Base-by-base conservation (phyloP, 2,113 vertebrate genomes). In the Campylomormyrus tamandua region DNA sequence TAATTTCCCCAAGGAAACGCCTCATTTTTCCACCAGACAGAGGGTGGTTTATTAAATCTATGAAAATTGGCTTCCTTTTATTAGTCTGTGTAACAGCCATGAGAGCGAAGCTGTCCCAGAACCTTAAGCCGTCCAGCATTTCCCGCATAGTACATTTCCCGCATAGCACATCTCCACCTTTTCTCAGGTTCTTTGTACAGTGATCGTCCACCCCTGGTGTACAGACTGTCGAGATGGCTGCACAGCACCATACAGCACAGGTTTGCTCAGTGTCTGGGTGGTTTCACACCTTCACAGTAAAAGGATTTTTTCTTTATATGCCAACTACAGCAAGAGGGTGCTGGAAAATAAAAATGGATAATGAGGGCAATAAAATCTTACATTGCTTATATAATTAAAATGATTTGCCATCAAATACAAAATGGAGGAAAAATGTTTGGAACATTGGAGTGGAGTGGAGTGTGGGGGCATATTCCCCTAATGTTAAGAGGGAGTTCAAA, bases 21-120 rank as follows among this genome's bases (percentile, higher is more conserved):
- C 92, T 94, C 93, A 93, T 87, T 87, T 94, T 93, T 93, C 95
- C 87, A 53, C n/a, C 45, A 42, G 53, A 88, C 24, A 46, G 49
- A 87, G 13, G 53, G 35, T 56, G 87, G 13, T 88, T 88, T 58
- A 88, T 88, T 88, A 88, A 56, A 88, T 88, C 21, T 42, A 39
- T 88, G 31, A 48, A 58, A 88, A 50, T 58, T 24, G 17, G 31
- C 24, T 88, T 62, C 53, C 83, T 49, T 58, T 88, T 88, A 88
- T 88, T 45, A 58, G 7, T 62, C 53, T 62, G 3, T 62, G 39
- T 62, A 52, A 19, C 35, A 58, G 53, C 35, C 35, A 10, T 11
- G 87, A 58, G 53, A 19, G 35, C 31, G 5, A 31, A 21, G 35
- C 6, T 62, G 35, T 56, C 45, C 0, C 53, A 6, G 87, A 39